A percentile compares a stretch with the other conserved stretches of the same genome.
Conservation (phyloP, 2,888 invertebrate genomes). For the Folsomia manolachei region DNA sequence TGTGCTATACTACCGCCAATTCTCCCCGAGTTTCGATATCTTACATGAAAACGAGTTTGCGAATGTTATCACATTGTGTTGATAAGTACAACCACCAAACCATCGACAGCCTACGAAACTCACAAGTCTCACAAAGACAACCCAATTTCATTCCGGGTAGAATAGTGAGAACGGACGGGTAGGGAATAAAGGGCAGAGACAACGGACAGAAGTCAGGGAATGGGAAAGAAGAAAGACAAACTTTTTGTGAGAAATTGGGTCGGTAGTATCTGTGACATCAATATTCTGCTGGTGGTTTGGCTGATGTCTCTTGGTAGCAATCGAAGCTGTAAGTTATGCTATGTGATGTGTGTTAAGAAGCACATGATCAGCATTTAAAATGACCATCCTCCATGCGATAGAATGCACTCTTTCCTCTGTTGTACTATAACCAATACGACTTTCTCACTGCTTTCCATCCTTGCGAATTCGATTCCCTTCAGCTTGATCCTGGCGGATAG, state of each 20-base stretch:
- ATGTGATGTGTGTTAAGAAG: slow-evolving; percentile 23
- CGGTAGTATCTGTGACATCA: slow-evolving; percentile 14
- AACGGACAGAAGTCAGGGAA: no score
- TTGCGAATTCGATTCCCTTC: background rate
- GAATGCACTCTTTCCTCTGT: slow-evolving; percentile 16
- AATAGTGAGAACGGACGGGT: background rate
- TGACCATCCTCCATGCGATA: slow-evolving; percentile 9
- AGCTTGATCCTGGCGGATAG: background rate
- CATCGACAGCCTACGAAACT: background rate
- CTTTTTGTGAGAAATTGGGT: background rate
- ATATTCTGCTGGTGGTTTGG: slow-evolving; percentile 19
- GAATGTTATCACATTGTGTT: background rate
- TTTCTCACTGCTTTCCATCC: slow-evolving; percentile 1
- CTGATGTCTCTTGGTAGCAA: slow-evolving; percentile 27
- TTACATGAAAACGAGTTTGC: background rate
- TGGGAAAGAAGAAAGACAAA: no score
- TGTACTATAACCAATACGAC: background rate
- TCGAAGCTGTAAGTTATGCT: slow-evolving; percentile 27
- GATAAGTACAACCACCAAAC: slow-evolving; percentile 1
- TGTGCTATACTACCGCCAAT: no score
- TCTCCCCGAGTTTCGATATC: no score
- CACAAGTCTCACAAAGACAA: background rate
- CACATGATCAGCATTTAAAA: slow-evolving; percentile 20
- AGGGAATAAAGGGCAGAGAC: background rate
- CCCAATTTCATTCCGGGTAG: background rate